Base-by-base conservation (phyloP, 1,140 invertebrate genomes). In the Elysia chlorotica region DNA sequence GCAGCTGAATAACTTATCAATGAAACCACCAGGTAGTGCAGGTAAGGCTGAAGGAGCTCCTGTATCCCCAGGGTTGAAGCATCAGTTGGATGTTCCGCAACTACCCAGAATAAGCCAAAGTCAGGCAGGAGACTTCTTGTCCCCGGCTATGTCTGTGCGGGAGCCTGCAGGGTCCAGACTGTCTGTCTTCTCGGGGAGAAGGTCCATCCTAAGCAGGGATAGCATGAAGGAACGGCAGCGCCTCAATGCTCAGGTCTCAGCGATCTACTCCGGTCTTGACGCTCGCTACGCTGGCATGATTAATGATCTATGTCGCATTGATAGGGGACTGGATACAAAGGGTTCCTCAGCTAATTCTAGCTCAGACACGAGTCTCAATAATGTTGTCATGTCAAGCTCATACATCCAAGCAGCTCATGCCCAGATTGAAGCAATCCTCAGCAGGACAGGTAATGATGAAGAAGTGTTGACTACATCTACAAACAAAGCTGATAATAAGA, bases 181-280 rank as follows among this genome's bases (percentile, higher is more conserved):
- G 25, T 14, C n/a, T 33, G 37, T 63, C n/a, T 21, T 67, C 31
- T 72, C 66, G 23, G 56, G 57, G 1, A 31, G 48, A 28, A 75
- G 75, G 4, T 76, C 74, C 31, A 70, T 80, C 25, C 76, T 81
- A 41, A 79, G 79, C 56, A 69, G 78, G n/a, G 82, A 84, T 28
- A 76, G 78, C 56, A 66, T 79, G 1, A 68, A 68, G 30, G 82
- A 84, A 74, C 63, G 80, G 23, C 78, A 82, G 37, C 80, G 78
- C 41, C 76, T 84, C 0, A 80, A 81, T 54, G 74, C 74, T 57
- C 78, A 79, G 63, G 77, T 81, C 30, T 65, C 68, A 28, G 75
- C 77, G 38, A 79, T 74, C 41, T 84, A 76, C 71, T 65, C 67
- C 30, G 80, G 76, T 25, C 70, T 84, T 53, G 77, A 81, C 71